A percentile compares a stretch with the other conserved stretches of the same genome.
These are phyloP conservation scores for Campaea margaritaria DNA, from an alignment of 2,888 invertebrate species.

Conservation along the genomic window DNA sequence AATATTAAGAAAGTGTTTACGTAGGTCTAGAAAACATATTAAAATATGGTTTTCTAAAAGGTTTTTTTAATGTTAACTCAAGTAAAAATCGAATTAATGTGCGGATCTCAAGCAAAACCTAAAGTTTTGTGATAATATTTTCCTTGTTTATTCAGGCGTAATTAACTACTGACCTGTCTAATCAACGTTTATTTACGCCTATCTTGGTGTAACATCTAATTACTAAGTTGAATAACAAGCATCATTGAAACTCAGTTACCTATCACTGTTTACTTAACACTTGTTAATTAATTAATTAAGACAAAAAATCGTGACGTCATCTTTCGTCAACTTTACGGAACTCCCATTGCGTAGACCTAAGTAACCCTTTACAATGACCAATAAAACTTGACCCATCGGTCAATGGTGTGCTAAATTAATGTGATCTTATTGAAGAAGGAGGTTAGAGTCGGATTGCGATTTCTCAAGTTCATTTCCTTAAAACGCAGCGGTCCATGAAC, in stretches of 20 bases:
- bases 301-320: slow-evolving; percentile 26
- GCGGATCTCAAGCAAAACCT: no score
- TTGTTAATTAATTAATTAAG: slow-evolving; percentile 18
- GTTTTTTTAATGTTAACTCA: no score
- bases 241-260: slow-evolving; percentile 7
- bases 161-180: not conserved
- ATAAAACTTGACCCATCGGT: not conserved
- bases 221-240: slow-evolving; percentile 17
- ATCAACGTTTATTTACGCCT: not conserved
- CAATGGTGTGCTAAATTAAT: slow-evolving; percentile 1
- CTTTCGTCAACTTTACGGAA: slow-evolving; percentile 23
- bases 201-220: slow-evolving; percentile 18
- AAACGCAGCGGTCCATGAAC: slow-evolving; percentile 1
- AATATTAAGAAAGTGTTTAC: no score
- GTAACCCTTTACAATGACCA: slow-evolving; percentile 5
- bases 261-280: slow-evolving; percentile 8
- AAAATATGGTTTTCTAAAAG: no score
- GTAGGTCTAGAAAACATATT: no score
- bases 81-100: no score
- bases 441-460: slow-evolving; percentile 4
- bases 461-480: not conserved
- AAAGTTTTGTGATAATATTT: no score
- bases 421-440: not conserved
- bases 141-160: not conserved
- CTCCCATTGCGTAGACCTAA: slow-evolving; percentile 16